Evolutionary conservation across 2,888 invertebrate species (phyloP), one percentile per base, ranked within the genome.

Genomic region (Heliconius hortense): DNA sequence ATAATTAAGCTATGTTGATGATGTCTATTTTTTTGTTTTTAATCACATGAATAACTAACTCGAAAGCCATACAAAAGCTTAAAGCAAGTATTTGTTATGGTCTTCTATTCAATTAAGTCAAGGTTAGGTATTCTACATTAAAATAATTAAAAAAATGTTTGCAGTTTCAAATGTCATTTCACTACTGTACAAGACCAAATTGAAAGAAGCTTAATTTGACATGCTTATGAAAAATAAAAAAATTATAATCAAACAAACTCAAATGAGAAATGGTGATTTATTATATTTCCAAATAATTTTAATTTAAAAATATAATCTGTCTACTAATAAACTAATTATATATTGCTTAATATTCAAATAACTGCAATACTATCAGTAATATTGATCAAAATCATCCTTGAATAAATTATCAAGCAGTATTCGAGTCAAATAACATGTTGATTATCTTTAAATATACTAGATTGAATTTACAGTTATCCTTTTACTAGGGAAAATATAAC

Each of bases 371-470:
- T 72, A 72, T 62, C 64, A 73, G 28, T 24, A 39, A 13, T 11
- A 70, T 53, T 56, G 71, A 75, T 74, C 74, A 62, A 48, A 63
- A 74, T 64, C 70, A 75, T 66, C 78, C 78, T 78, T 78, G 76
- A 76, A n/a, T 39, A 26, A 60, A 43, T 71, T 60, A 69, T 69
- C 56, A 31, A 8, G 31, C 31, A 31, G 28, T 53, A 21, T 67
- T 48, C 18, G 11, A 64, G 35, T 35, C 7, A 39, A 66, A 43
- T 24, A 66, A 66, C 43, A 66, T 35, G 39, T 39, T 66, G 66
- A 24, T 39, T 66, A 66, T 66, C 39, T 66, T 64, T 21, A 66
- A 43, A 24, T 66, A 64, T 39, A 64, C 2, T 26, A 35, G 7
- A 66, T 24, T 39, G 5, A 26, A 24, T 15, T 64, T 35, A n/a